Evolutionary conservation across 1,140 invertebrate genomes (phyloP), one percentile per base, ranked within the genome.

Genomic region (Hetaerina americana): DNA sequence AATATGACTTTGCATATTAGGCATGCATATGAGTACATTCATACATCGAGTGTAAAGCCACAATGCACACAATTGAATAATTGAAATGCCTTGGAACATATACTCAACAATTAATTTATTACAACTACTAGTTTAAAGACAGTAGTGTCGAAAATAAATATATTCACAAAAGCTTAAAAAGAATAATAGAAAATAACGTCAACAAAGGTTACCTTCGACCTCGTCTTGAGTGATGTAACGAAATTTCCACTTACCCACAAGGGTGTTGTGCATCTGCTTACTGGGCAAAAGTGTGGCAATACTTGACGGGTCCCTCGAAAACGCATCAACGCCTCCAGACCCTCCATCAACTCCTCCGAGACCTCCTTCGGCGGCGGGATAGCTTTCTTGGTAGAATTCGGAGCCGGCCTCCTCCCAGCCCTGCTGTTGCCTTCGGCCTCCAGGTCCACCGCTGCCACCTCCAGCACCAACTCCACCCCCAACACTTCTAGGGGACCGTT

Each of bases 351-450:
- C 24, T 28, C 25, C 27, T 18, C 25, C 25, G 67, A 28, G 25
- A 68, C 25, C 25, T 26, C 25, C 67, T 15, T 26, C 25, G 25
- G 67, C 67, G 0, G 85, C 88, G 0, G 91, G 90, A 81, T 92
- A 94, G 76, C 89, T 86, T 80, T 93, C 92, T 78, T 92, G 90
- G 81, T 92, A 93, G 82, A 94, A 94, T 81, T 94, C 92, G 6
- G 86, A 87, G 0, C 90, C 90, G 27, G 91, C 92, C 79, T 92
- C 91, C 82, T 93, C 91, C 92, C 91, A 93, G 5, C 83, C 29
- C 82, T 80, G 28, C 81, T 77, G 72, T 81, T 82, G 68, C 84
- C 81, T 75, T 87, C 86, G 75, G 85, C 86, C 68, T 82, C 79
- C 68, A 1, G 27, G 67, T 5, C 67, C 67, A 68, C 27, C 27